Percentiles rank a stretch among this genome's conserved stretches.
phyloP scores from a whole-genome alignment of 2,888 invertebrate genomes.

The Athalia rosae region DNA sequence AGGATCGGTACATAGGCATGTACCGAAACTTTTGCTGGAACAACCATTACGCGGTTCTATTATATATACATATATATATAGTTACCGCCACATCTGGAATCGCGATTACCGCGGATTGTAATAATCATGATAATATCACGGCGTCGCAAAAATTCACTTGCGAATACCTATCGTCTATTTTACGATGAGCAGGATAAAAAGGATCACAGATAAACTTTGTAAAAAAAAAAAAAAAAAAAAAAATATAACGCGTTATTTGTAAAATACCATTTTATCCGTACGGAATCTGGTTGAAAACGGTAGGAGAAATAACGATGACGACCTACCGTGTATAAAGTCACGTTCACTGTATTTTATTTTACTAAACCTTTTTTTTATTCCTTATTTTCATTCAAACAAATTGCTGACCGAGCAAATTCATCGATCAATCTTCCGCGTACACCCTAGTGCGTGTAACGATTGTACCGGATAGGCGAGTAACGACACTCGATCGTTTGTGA shows the following conservation, averaged over 20 bases:
- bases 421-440: background rate
- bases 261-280: conserved; percentile 6
- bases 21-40: no score
- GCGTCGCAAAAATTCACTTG: no score
- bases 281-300: conserved; percentile 1
- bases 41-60: no score
- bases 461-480: background rate
- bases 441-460: background rate
- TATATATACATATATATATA: no score
- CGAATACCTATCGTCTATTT: no score
- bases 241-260: background rate
- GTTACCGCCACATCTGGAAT: conserved; percentile 9
- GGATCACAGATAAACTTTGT: background rate
- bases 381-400: background rate
- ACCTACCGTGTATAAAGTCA: conserved; percentile 4
- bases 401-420: conserved; percentile 24
- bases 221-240: background rate
- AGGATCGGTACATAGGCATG: no score
- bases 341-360: background rate
- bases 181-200: background rate
- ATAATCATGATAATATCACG: background rate
- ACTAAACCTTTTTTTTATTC: background rate
- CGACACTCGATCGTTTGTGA: background rate
- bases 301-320: background rate
- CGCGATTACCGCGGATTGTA: background rate